phyloP scores from a whole-genome alignment of 2,888 invertebrate species.

The Xestia ashworthii region DNA sequence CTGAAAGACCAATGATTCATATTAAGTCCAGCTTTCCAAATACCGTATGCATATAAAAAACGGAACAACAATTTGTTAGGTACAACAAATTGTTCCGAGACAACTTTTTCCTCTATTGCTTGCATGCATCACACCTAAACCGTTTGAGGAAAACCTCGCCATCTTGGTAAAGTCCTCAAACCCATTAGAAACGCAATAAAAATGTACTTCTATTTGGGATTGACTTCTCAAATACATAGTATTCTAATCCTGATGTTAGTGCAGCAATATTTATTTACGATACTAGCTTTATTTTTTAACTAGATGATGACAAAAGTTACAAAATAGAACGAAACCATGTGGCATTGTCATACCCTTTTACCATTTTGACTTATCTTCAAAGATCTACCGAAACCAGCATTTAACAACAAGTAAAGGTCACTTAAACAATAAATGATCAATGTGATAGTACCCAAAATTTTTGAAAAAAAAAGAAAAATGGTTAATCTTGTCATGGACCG shows the following conservation, averaged over 20 bases:
- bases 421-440: too few relatives aligned
- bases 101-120: conserved; percentile 47
- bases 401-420: background rate
- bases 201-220: conserved; percentile 8
- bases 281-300: too few relatives aligned
- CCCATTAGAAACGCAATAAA: conserved; percentile 25
- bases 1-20: background rate
- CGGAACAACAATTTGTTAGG: too few relatives aligned
- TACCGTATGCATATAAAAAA: conserved; percentile 24
- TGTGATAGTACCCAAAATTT: too few relatives aligned
- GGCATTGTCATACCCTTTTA: background rate
- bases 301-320: background rate
- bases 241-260: conserved; percentile 4
- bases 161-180: conserved; percentile 34
- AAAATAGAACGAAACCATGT: background rate
- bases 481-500: too few relatives aligned
- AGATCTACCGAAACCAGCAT: background rate
- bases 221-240: conserved; percentile 20
- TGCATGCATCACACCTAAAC: conserved; percentile 35
- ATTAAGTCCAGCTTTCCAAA: background rate
- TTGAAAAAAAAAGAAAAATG: too few relatives aligned
- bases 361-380: background rate
- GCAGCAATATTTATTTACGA: background rate
- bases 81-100: conserved; percentile 8
- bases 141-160: conserved; percentile 41